Evolutionary conservation across 23 tunicate species (phyloP), one percentile per base, ranked within the genome.

Genomic region (Pegea sp.): DNA sequence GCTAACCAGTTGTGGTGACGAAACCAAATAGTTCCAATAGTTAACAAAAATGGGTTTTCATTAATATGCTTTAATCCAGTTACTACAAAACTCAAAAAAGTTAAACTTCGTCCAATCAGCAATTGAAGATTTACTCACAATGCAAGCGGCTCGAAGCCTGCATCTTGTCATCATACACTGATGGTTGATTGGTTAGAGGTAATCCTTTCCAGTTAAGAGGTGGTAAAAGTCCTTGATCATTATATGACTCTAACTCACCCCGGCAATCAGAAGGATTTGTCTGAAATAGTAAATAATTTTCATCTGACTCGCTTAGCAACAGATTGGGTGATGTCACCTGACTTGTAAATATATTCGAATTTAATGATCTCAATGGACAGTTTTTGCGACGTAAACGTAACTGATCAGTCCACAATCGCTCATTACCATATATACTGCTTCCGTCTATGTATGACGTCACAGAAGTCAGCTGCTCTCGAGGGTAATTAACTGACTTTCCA

Each of bases 401-500:
- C 29, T 63, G 51, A 34, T 63, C 34, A 8, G 53, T 32, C 79
- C 79, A 72, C 46, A 65, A 49, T 28, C 21, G 57, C 7, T 43
- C 60, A 19, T 29, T 29, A 3, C 79, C 79, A 30, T 72, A 72
- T n/a, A 72, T 72, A 23, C 48, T 34, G 52, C 79, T 72, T 29
- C 79, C 79, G 52, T 72, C 79, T 29, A 72, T 13, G 24, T 28
- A 72, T 44, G 79, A 72, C 64, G 79, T 72, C 38, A 64, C 79
- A n/a, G n/a, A n/a, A n/a, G n/a, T n/a, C n/a, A n/a, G n/a, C 75
- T 81, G 93, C 44, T 81, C 81, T 23, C 93, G 28, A 18, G 93
- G 93, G 44, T 64, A 49, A 51, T 81, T 81, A 1, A 81, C 81
- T 3, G 78, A 74, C 48, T 60, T 72, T 3, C 93, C 93, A 3